Conservation (phyloP, 1,140 invertebrate species). For the Zaprionus ghesquierei region DNA sequence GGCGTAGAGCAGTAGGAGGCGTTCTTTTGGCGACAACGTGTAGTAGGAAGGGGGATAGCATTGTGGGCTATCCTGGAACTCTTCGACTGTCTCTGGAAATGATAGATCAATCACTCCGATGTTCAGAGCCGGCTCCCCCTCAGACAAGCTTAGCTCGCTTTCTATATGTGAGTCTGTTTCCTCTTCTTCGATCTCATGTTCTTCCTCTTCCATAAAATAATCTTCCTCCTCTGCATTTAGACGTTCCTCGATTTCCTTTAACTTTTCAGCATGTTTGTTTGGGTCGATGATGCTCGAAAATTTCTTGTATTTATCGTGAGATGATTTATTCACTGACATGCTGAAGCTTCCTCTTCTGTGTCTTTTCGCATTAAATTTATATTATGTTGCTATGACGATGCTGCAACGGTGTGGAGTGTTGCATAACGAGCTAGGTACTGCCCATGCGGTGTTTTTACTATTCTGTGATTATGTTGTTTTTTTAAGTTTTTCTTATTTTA, state of each 20-base stretch:
- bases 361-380: slow-evolving; percentile 26
- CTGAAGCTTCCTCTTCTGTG: slow-evolving; percentile 21
- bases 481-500: no score
- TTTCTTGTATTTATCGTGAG: slow-evolving; percentile 47
- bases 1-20: slow-evolving; percentile 88
- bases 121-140: slow-evolving; percentile 49
- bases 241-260: slow-evolving; percentile 54
- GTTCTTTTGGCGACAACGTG: slow-evolving; percentile 90
- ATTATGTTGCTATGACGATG: slow-evolving; percentile 50
- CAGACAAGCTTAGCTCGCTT: slow-evolving; percentile 57
- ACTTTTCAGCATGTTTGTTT: slow-evolving; percentile 28
- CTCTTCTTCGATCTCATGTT: slow-evolving; percentile 39
- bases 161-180: slow-evolving; percentile 32
- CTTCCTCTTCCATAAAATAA: neutral
- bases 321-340: slow-evolving; percentile 48
- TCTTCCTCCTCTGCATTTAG: neutral
- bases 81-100: slow-evolving; percentile 65
- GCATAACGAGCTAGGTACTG: neutral
- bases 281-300: slow-evolving; percentile 28
- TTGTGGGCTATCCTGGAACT: slow-evolving; percentile 52
- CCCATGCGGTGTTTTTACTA: neutral
- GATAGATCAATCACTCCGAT: slow-evolving; percentile 70
- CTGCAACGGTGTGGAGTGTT: neutral
- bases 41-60: slow-evolving; percentile 89
- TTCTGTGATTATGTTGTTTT: no score